Base-by-base conservation (phyloP, 1,140 invertebrate species). In the Kradibia gibbosae region DNA sequence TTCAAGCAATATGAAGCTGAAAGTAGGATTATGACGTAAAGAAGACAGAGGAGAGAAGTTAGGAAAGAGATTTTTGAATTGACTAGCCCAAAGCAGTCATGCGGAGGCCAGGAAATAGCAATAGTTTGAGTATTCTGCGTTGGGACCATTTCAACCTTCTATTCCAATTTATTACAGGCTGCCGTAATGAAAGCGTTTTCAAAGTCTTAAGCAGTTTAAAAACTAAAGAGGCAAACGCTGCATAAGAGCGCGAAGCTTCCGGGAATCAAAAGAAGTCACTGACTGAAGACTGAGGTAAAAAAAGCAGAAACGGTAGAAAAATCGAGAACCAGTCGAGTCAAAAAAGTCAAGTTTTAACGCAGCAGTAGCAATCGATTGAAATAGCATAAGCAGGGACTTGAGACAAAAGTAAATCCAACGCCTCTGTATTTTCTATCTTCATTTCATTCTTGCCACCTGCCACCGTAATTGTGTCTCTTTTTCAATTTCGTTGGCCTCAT, bases 401-500 rank as follows among this genome's bases (percentile, higher is more conserved):
- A 83, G 84, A 83, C 83, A 82, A 88, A 89, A 89, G 88, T 88
- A 87, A 88, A 88, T 89, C 85, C 85, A 85, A 85, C 83, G 85
- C 83, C 85, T 79, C 82, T 70, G 81, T 83, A 25, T 84, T 80
- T 67, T 48, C 48, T 34, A 55, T 73, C 71, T 48, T 48, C 39
- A 48, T 71, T 25, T 71, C 25, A 31, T 48, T 17, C 70, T 71
- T 71, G 8, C 42, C 70, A 71, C 42, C 25, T 48, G 84, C 82
- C 80, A 79, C 15, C 57, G 7, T 83, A 78, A 84, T 81, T 84
- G 76, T 81, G 70, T 82, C 84, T 60, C 82, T 83, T 83, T 84
- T 82, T 83, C 45, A 15, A 8, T 4, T 55, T 42, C 60, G 85
- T 82, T 82, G 78, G 67, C 85, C 86, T 89, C 87, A 87, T 89